Evolutionary conservation across 2,888 invertebrate genomes (phyloP), one percentile per base, ranked within the genome.

Genomic region (Drosophila mimica): DNA sequence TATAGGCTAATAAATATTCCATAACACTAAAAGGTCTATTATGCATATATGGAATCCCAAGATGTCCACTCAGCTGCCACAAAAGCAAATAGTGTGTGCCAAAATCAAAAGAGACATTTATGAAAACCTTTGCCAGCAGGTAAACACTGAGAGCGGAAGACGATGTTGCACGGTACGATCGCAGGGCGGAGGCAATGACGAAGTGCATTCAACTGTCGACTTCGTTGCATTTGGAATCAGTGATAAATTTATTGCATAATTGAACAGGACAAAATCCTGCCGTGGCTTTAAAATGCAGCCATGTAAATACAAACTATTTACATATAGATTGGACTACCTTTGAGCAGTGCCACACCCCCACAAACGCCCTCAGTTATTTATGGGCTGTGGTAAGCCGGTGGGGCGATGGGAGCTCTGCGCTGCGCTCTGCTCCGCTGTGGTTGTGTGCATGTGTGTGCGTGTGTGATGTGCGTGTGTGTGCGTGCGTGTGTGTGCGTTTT

Each of bases 171-270:
- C 4, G 20, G 20, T 25, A 17, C 53, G 74, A 68, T 67, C 70
- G 33, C 80, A 77, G 49, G 36, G 15, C 34, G 63, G 20, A 54
- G 56, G 28, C 33, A 31, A 15, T 54, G 52, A 20, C 30, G 43
- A 13, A 58, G 54, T 81, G 79, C 78, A 73, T 72, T 79, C 78
- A 81, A 69, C 81, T 79, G 79, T 81, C 74, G 54, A 82, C 69
- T 83, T 76, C 70, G 61, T 64, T 70, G 79, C 81, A 79, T 63
- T 77, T 77, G 67, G 75, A 83, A 78, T 82, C 78, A 81, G 89
- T 88, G 87, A 86, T 84, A 83, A 89, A 90, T 89, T 90, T 87
- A 89, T 88, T 89, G 88, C 90, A 88, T 88, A 88, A 88, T 90
- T 88, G 90, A 88, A 74, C 81, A 89, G 84, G 72, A 88, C 81